Percentiles rank a stretch among this genome's conserved stretches.
phyloP scores from a whole-genome alignment of 2,797 vertebrate genomes.

The Linurgus olivaceus region DNA sequence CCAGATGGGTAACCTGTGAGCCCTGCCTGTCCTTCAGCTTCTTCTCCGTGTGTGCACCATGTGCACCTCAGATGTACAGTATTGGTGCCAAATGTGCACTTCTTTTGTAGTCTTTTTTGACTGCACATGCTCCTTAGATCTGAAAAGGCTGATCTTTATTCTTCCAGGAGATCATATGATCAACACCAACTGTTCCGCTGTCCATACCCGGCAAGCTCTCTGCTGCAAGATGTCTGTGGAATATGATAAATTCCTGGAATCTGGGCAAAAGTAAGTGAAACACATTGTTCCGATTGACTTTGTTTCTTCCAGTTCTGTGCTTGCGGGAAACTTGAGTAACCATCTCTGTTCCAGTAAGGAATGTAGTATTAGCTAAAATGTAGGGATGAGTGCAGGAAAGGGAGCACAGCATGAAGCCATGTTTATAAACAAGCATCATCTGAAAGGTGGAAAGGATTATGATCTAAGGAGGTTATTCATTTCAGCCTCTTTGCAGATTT shows the following conservation, averaged over 20 bases:
- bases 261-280: constrained; percentile 88
- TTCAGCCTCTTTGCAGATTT: neutral
- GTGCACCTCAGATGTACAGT: neutral
- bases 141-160: neutral
- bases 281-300: neutral
- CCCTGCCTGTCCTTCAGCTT: neutral
- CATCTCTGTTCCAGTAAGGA: neutral
- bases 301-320: neutral
- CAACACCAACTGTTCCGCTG: constrained; percentile 97
- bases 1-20: neutral
- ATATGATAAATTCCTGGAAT: constrained; percentile 96
- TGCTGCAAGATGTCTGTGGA: constrained; percentile 99
- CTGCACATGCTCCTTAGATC: neutral
- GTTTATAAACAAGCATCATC: neutral
- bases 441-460: neutral
- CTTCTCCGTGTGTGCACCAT: neutral
- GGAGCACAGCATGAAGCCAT: neutral
- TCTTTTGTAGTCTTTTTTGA: neutral
- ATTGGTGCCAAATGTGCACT: neutral
- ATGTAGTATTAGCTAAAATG: neutral
- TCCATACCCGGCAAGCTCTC: constrained; percentile 92
- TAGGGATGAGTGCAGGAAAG: neutral
- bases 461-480: neutral
- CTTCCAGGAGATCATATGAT: constrained; percentile 84
- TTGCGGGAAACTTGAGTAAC: neutral